A percentile compares a stretch with the other conserved stretches of the same genome.
phyloP scores from a whole-genome alignment of 2,113 vertebrate genomes.

The Hydrochoerus hydrochaeris region DNA sequence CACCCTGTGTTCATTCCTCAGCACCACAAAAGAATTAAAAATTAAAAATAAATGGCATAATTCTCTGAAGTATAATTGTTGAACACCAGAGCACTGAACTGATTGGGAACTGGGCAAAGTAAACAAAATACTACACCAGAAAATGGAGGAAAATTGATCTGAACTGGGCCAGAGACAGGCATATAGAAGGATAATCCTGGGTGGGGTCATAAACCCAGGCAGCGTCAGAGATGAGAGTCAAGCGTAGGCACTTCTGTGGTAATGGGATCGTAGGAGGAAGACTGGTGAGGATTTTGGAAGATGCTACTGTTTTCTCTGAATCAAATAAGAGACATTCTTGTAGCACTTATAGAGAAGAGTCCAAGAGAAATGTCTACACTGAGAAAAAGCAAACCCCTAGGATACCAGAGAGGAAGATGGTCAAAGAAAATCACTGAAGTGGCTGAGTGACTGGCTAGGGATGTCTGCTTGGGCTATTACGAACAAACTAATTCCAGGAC shows the following conservation, averaged over 20 bases:
- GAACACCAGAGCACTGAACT: background rate
- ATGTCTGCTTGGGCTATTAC: background rate
- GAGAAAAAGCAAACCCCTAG: background rate
- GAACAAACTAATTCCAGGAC: background rate
- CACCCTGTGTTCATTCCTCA: background rate
- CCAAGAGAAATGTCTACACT: background rate
- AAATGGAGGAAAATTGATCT: background rate
- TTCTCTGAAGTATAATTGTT: conserved; percentile 4
- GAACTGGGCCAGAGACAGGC: background rate
- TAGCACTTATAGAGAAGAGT: background rate
- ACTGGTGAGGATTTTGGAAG: background rate
- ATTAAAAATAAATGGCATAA: conserved; percentile 3
- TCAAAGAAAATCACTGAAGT: background rate
- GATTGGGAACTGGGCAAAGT: background rate
- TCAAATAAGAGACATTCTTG: background rate
- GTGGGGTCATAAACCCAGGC: background rate
- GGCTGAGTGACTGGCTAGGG: background rate
- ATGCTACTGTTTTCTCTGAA: background rate
- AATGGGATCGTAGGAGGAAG: background rate
- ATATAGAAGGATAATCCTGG: background rate
- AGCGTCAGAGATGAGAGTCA: background rate
- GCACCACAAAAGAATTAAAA: background rate
- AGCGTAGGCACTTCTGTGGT: background rate
- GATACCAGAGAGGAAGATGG: background rate
- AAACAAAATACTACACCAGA: background rate